Percentiles rank a stretch among this genome's conserved stretches.
These are phyloP conservation scores for Ecliptopera silaceata DNA, from an alignment of 2,888 invertebrate genomes.

Conservation along the genomic window DNA sequence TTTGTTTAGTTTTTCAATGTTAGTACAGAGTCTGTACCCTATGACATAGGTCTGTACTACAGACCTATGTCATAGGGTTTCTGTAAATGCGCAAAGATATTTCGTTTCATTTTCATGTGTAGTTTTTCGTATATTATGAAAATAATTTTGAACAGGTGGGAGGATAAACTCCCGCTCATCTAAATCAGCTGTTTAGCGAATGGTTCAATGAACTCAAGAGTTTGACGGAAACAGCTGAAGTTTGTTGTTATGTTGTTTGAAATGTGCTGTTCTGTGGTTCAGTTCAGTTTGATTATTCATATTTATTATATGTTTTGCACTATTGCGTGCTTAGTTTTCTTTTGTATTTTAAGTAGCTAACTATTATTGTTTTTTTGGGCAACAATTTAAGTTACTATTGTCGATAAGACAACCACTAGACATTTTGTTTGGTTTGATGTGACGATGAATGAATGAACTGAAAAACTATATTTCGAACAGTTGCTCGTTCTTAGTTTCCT, in stretches of 20 bases:
- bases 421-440: too few relatives aligned
- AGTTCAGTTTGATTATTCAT: not conserved
- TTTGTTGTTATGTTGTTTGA: slow-evolving; percentile 18
- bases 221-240: slow-evolving; percentile 3
- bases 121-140: not conserved
- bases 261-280: not conserved
- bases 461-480: slow-evolving; percentile 13
- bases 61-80: not conserved
- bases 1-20: too few relatives aligned
- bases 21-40: too few relatives aligned
- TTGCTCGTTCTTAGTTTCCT: not conserved
- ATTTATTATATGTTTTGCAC: too few relatives aligned
- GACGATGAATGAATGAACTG: too few relatives aligned
- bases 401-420: too few relatives aligned
- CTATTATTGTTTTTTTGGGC: too few relatives aligned
- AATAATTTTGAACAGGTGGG: slow-evolving; percentile 8
- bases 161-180: slow-evolving; percentile 15
- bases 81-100: not conserved
- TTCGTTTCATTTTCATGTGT: not conserved
- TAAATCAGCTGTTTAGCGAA: slow-evolving; percentile 26
- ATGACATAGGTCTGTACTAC: too few relatives aligned
- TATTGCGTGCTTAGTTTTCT: too few relatives aligned
- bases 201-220: slow-evolving; percentile 34
- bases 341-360: too few relatives aligned
- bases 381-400: too few relatives aligned